phyloP scores from a whole-genome alignment of 2,888 invertebrate genomes.

The Sericinus montela region DNA sequence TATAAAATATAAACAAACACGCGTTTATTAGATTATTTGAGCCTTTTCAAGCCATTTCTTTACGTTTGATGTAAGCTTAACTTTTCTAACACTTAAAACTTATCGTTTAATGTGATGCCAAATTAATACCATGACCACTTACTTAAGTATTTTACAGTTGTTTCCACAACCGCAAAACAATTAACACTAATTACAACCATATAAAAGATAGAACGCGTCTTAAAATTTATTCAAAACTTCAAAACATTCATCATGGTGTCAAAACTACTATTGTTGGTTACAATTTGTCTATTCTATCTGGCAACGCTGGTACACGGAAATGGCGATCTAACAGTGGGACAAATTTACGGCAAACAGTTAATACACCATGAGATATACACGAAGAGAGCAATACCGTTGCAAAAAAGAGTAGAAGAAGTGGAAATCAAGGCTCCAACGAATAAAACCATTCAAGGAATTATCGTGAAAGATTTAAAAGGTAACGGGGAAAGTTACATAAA shows the following conservation, averaged over 20 bases:
- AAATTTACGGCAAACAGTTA: constrained; percentile 14
- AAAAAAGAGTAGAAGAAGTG: constrained; percentile 23
- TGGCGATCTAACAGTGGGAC: constrained; percentile 22
- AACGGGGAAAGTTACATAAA: constrained; percentile 29
- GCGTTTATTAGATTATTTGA: no score
- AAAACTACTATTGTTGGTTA: constrained; percentile 3
- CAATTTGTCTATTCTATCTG: constrained; percentile 14
- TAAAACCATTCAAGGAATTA: constrained; percentile 27
- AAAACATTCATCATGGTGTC: constrained; percentile 9
- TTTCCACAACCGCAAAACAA: background rate
- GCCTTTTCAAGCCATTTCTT: no score
- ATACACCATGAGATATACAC: constrained; percentile 22
- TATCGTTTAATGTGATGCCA: background rate
- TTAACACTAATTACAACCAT: constrained; percentile 1
- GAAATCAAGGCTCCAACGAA: constrained; percentile 19
- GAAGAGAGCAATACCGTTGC: constrained; percentile 18
- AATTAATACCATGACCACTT: no score
- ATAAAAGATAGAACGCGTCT: background rate
- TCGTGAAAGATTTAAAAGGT: constrained; percentile 32
- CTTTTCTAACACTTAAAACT: no score
- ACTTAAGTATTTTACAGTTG: background rate
- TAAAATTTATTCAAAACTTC: background rate
- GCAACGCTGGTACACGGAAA: constrained; percentile 16
- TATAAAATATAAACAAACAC: no score
- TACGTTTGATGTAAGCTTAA: no score